A percentile compares a stretch with the other conserved stretches of the same genome.
These are phyloP conservation scores for Tetraodon nigroviridis DNA, from an alignment of 2,113 vertebrate genomes.

Conservation along the genomic window DNA sequence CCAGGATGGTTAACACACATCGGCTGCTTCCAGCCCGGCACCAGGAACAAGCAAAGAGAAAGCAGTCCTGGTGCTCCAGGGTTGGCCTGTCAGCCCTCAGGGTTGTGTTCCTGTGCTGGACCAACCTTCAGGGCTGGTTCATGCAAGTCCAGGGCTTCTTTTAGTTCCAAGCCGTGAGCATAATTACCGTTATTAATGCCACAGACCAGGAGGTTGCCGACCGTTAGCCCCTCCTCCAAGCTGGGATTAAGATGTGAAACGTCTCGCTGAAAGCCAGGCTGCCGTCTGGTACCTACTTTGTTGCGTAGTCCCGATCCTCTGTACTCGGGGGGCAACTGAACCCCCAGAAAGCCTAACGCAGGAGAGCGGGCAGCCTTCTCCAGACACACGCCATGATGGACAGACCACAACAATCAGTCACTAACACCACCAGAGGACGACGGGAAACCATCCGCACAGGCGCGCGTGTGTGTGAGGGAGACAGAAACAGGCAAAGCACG, in stretches of 20 bases:
- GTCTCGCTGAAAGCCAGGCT: conserved; percentile 50
- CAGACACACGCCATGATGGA: conserved; percentile 47
- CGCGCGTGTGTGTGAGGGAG: not conserved
- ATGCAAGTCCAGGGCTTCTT: too few species aligned
- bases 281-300: conserved; percentile 78
- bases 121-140: not conserved
- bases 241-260: not conserved
- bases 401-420: not conserved
- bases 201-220: not conserved
- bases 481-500: too few species aligned
- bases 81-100: too few species aligned
- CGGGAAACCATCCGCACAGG: not conserved
- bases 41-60: too few species aligned
- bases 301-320: conserved; percentile 77
- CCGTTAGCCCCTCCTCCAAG: conserved; percentile 8
- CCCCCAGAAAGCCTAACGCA: conserved; percentile 75
- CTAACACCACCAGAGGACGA: conserved; percentile 7
- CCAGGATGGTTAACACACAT: too few species aligned
- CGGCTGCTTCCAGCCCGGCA: too few species aligned
- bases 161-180: not conserved
- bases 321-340: conserved; percentile 82
- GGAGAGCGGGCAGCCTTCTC: conserved; percentile 68
- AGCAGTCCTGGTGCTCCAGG: too few species aligned
- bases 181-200: conserved; percentile 6
- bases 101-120: too few species aligned